Conservation (phyloP, 2,797 vertebrate species). For the Syngnathus acus region DNA sequence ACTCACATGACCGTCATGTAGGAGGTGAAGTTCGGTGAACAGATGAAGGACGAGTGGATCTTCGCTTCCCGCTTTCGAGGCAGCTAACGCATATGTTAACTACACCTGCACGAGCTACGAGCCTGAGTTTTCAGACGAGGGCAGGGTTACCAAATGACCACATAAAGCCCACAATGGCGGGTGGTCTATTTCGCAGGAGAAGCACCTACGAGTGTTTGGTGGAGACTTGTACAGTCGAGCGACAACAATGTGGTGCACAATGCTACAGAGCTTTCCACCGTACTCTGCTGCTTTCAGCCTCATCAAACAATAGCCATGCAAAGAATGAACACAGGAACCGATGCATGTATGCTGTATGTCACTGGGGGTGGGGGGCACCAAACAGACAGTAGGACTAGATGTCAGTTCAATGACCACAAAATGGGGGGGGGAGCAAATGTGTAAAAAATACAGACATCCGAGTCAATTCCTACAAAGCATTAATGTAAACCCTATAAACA, state of each 20-base stretch:
- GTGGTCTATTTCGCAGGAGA: constrained; percentile 44
- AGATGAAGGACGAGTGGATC: constrained; percentile 1
- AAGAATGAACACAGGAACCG: constrained; percentile 23
- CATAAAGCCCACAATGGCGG: constrained; percentile 30
- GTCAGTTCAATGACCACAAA: not conserved
- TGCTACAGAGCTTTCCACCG: constrained; percentile 67
- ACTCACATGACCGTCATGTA: constrained; percentile 71
- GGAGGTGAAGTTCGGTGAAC: constrained; percentile 12
- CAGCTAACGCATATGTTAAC: constrained; percentile 5
- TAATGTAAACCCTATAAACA: no score
- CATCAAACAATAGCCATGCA: constrained; percentile 39
- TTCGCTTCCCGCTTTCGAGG: not conserved
- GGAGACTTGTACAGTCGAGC: constrained; percentile 41
- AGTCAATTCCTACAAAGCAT: no score
- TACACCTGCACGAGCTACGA: constrained; percentile 16
- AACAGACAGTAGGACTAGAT: not conserved
- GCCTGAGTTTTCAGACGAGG: constrained; percentile 14
- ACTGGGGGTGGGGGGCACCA: constrained; percentile 1
- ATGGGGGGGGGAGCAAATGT: no score
- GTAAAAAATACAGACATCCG: no score
- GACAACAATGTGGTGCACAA: constrained; percentile 51
- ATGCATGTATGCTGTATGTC: constrained; percentile 2
- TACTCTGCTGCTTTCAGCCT: constrained; percentile 62
- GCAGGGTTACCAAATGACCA: constrained; percentile 14
- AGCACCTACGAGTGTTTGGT: constrained; percentile 44